Conservation (phyloP, 2,888 invertebrate species). For the Luffia ferchaultella region DNA sequence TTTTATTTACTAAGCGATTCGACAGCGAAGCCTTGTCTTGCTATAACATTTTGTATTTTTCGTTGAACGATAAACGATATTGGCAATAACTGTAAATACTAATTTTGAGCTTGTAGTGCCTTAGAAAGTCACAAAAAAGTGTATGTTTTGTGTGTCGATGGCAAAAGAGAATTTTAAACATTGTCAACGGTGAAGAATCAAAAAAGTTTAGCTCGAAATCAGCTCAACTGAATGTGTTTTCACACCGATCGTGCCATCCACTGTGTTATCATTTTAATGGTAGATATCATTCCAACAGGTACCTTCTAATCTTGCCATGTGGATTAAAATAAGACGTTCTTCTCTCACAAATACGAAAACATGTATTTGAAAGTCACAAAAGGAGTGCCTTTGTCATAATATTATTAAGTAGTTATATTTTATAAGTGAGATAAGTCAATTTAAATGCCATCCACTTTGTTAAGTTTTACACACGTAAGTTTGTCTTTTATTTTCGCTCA, state of each 20-base stretch:
- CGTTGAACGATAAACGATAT: not conserved
- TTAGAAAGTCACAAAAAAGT: constrained; percentile 39
- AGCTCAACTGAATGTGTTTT: not conserved
- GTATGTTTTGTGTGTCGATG: constrained; percentile 37
- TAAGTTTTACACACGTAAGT: constrained; percentile 61
- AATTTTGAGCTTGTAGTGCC: constrained; percentile 33
- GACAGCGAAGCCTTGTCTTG: constrained; percentile 38
- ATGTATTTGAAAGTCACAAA: constrained; percentile 31
- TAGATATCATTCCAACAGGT: constrained; percentile 61
- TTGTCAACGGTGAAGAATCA: constrained; percentile 22
- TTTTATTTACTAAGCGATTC: constrained; percentile 53
- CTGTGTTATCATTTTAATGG: constrained; percentile 56
- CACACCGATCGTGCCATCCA: constrained; percentile 45
- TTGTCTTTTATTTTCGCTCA: constrained; percentile 61
- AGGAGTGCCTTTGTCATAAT: constrained; percentile 59
- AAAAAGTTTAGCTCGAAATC: not conserved
- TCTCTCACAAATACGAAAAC: constrained; percentile 47
- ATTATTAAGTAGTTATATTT: constrained; percentile 36
- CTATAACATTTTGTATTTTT: constrained; percentile 21
- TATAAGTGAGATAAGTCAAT: constrained; percentile 64
- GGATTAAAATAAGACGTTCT: constrained; percentile 49
- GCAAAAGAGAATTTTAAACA: constrained; percentile 30
- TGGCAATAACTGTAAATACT: not conserved
- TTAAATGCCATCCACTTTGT: constrained; percentile 67
- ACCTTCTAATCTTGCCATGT: constrained; percentile 67